Conservation (phyloP, 2,113 vertebrate genomes). For the Nannobrachium achirus region DNA sequence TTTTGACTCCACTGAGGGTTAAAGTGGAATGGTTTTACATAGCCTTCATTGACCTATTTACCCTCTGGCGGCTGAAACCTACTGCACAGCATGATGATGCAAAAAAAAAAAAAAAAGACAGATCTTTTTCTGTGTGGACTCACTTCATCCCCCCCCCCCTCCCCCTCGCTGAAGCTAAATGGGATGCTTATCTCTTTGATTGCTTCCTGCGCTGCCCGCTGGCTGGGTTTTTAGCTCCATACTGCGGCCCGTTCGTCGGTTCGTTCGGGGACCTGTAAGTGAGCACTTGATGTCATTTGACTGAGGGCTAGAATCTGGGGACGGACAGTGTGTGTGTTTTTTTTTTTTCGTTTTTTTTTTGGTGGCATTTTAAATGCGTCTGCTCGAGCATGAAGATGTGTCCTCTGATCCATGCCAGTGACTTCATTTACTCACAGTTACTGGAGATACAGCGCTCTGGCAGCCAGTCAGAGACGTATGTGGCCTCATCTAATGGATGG, state of each 20-base stretch:
- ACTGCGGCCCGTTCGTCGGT: conserved; percentile 35
- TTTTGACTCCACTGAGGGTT: conserved; percentile 62
- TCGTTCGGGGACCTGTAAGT: conserved; percentile 74
- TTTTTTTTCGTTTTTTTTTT: conserved; percentile 29
- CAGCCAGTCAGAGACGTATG: conserved; percentile 48
- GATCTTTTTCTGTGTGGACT: conserved; percentile 42
- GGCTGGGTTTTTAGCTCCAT: conserved; percentile 62
- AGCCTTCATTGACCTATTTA: conserved; percentile 72
- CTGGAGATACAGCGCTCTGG: conserved; percentile 58
- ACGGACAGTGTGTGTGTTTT: conserved; percentile 64
- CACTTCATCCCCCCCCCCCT: conserved; percentile 1
- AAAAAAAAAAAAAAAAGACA: conserved; percentile 27
- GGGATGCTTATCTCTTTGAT: conserved; percentile 74
- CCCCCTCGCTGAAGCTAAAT: conserved; percentile 69
- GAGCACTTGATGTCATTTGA: conserved; percentile 71
- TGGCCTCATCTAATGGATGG: conserved; percentile 46
- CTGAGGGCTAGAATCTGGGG: conserved; percentile 70
- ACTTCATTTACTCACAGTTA: conserved; percentile 69
- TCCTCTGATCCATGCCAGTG: conserved; percentile 69
- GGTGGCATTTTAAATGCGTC: conserved; percentile 77
- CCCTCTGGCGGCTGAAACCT: conserved; percentile 59
- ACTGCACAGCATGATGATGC: conserved; percentile 53
- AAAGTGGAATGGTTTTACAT: conserved; percentile 60
- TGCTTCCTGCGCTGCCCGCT: conserved; percentile 65
- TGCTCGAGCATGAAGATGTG: conserved; percentile 72